phyloP scores from a whole-genome alignment of 2,113 vertebrate species.

The Thomomys bottae region DNA sequence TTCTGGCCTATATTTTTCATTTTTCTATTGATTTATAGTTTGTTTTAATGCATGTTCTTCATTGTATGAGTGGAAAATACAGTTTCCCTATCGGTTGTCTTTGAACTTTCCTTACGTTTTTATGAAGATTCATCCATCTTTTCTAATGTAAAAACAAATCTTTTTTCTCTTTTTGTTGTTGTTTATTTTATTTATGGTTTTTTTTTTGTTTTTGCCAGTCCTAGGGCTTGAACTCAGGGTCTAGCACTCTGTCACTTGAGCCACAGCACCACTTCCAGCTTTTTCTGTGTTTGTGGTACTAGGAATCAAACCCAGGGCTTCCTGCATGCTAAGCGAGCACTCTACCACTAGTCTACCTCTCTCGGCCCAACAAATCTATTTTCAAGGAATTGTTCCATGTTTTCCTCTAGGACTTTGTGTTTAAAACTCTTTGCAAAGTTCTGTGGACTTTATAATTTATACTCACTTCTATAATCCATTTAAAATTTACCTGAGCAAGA shows the following conservation, averaged over 20 bases:
- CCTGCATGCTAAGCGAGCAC: no score
- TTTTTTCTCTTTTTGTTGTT: no score
- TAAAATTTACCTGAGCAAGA: not conserved
- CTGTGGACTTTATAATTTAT: not conserved
- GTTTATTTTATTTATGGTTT: no score
- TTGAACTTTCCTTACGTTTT: slow-evolving; percentile 20
- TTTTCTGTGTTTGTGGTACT: no score
- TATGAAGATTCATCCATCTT: slow-evolving; percentile 20
- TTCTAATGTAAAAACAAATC: not conserved
- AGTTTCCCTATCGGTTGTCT: slow-evolving; percentile 2
- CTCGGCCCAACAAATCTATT: not conserved
- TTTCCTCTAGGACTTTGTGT: not conserved
- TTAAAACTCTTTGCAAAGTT: not conserved
- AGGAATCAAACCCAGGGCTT: no score
- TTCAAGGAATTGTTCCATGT: not conserved
- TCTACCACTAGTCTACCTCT: no score
- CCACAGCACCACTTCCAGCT: no score
- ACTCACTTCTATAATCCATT: not conserved
- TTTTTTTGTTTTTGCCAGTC: no score
- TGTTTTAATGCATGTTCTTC: not conserved
- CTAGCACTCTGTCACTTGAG: no score
- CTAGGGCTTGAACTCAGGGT: no score
- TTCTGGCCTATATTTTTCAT: not conserved
- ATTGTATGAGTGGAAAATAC: slow-evolving; percentile 12
- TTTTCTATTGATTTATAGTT: not conserved